Percentiles rank a stretch among this genome's conserved stretches.
phyloP scores from a whole-genome alignment of 1,140 invertebrate species.

The Drosophila orosa region DNA sequence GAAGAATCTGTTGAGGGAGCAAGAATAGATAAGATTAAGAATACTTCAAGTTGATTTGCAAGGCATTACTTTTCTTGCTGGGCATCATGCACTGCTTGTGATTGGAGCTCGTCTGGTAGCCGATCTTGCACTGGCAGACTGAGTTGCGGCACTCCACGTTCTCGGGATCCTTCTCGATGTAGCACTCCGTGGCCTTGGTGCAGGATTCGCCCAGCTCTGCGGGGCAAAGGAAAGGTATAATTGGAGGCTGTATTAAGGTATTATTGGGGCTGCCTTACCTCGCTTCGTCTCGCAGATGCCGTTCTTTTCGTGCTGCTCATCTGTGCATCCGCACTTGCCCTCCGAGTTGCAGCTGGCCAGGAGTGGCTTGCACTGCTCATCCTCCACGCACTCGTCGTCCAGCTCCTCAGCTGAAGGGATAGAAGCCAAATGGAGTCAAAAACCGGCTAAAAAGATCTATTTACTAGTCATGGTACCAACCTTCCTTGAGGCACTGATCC shows the following conservation, averaged over 20 bases:
- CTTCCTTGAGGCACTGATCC: slow-evolving; percentile 84
- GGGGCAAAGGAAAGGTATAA: background rate
- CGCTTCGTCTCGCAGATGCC: slow-evolving; percentile 69
- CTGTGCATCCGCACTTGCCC: slow-evolving; percentile 73
- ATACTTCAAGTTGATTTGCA: background rate
- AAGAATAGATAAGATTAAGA: background rate
- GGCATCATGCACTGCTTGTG: slow-evolving; percentile 72
- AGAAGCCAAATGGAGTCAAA: no score
- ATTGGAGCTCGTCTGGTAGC: slow-evolving; percentile 81
- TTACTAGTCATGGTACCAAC: slow-evolving; percentile 35
- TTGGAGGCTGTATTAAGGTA: no score
- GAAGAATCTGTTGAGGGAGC: slow-evolving; percentile 76
- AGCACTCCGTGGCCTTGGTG: slow-evolving; percentile 84
- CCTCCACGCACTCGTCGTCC: slow-evolving; percentile 75
- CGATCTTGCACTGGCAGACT: slow-evolving; percentile 85
- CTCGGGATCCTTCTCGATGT: slow-evolving; percentile 77
- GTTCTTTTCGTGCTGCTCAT: slow-evolving; percentile 70
- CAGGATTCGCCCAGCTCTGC: slow-evolving; percentile 84
- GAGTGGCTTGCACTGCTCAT: slow-evolving; percentile 80
- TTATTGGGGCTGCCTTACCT: slow-evolving; percentile 24
- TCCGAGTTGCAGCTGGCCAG: slow-evolving; percentile 67
- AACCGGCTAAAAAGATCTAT: background rate
- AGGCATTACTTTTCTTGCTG: slow-evolving; percentile 76
- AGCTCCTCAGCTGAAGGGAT: slow-evolving; percentile 57
- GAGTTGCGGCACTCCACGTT: slow-evolving; percentile 85